A percentile compares a stretch with the other conserved stretches of the same genome.
Conservation (phyloP, 2,113 vertebrate species). For the Polyodon spathula region DNA sequence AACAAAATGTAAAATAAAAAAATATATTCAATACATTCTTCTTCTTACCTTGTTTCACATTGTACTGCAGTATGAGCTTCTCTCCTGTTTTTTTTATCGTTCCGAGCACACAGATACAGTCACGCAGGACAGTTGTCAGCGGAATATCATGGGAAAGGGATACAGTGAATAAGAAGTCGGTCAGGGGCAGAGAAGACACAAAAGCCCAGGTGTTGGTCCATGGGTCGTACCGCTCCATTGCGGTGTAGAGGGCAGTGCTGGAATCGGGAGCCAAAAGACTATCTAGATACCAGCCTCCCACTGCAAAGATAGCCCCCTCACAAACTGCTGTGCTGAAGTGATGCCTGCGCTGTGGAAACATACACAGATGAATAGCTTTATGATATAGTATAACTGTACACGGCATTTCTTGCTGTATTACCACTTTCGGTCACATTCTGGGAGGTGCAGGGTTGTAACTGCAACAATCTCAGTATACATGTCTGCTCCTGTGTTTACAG, state of each 20-base stretch:
- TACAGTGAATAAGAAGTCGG: slow-evolving; percentile 55
- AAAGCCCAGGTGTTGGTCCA: slow-evolving; percentile 54
- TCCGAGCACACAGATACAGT: slow-evolving; percentile 54
- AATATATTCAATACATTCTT: no score
- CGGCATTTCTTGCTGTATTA: no score
- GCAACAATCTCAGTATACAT: no score
- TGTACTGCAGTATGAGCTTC: slow-evolving; percentile 54
- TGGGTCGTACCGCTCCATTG: slow-evolving; percentile 62
- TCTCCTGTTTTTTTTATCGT: slow-evolving; percentile 58
- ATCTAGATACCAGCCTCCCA: slow-evolving; percentile 66
- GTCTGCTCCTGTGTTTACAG: no score
- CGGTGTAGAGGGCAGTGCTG: slow-evolving; percentile 52
- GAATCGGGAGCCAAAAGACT: slow-evolving; percentile 56
- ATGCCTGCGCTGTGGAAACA: slow-evolving; percentile 43
- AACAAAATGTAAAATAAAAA: no score
- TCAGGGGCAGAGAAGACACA: slow-evolving; percentile 57
- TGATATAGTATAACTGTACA: neutral
- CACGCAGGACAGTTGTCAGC: slow-evolving; percentile 40
- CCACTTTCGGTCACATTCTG: no score
- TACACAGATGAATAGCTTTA: slow-evolving; percentile 14
- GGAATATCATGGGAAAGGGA: slow-evolving; percentile 62
- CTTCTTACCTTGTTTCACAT: slow-evolving; percentile 42
- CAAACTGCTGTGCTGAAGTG: slow-evolving; percentile 63
- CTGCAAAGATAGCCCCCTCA: slow-evolving; percentile 51
- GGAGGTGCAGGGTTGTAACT: no score